A percentile compares a stretch with the other conserved stretches of the same genome.
phyloP scores from a whole-genome alignment of 2,888 invertebrate genomes.

The Strigamia maritima region DNA sequence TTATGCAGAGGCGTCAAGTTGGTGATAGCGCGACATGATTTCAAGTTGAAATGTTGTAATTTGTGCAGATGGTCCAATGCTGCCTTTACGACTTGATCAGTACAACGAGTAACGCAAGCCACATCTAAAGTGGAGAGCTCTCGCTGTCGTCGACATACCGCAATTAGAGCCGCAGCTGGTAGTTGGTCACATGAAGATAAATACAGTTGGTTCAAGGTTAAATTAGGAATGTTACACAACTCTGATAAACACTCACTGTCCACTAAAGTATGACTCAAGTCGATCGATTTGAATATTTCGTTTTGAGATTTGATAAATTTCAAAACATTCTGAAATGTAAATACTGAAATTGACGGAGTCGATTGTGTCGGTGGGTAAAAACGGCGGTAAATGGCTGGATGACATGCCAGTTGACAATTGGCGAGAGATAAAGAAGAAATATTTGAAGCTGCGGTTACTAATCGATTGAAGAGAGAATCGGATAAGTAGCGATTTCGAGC shows the following conservation, averaged over 20 bases:
- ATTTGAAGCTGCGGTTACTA: constrained; percentile 61
- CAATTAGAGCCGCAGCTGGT: constrained; percentile 60
- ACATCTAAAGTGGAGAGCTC: constrained; percentile 62
- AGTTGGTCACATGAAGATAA: constrained; percentile 63
- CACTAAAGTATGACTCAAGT: constrained; percentile 67
- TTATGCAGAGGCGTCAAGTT: constrained; percentile 60
- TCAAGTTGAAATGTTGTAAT: constrained; percentile 62
- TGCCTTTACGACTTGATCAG: constrained; percentile 61
- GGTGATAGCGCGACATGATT: constrained; percentile 64
- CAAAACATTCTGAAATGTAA: constrained; percentile 67
- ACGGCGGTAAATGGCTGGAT: constrained; percentile 64
- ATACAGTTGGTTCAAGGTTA: constrained; percentile 58
- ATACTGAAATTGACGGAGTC: constrained; percentile 62
- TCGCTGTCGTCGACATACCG: constrained; percentile 60
- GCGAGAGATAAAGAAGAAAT: constrained; percentile 64
- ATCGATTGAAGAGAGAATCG: constrained; percentile 68
- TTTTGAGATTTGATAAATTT: constrained; percentile 60
- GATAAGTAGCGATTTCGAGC: constrained; percentile 68
- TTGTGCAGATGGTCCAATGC: constrained; percentile 60
- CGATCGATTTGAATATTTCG: constrained; percentile 59
- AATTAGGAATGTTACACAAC: constrained; percentile 58
- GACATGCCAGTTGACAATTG: constrained; percentile 68
- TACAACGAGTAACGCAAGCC: constrained; percentile 64
- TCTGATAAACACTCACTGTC: constrained; percentile 62
- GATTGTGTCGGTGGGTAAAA: constrained; percentile 60